Evolutionary conservation across 2,888 invertebrate genomes (phyloP).

Genomic region (Caenorhabditis sp.): DNA sequence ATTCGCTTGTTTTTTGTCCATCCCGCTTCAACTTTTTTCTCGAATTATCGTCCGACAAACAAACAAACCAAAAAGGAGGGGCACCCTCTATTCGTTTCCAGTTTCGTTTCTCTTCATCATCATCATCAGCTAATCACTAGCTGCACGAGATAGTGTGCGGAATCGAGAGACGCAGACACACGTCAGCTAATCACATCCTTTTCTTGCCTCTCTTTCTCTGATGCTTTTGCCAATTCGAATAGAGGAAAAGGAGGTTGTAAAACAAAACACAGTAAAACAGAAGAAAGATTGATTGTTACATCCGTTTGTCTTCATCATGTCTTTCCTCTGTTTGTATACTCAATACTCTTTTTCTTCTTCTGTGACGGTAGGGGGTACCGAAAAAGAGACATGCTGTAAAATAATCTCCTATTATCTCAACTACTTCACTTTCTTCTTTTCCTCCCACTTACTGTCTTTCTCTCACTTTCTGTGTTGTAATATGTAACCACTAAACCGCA

Average conservation of each 20-base stretch:
- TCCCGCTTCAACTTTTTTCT: constrained; percentile 26
- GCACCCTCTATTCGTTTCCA: constrained; percentile 42
- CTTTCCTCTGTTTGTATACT: constrained; percentile 51
- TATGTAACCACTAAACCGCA: constrained; percentile 60
- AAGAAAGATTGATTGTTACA: constrained; percentile 64
- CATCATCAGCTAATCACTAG: constrained; percentile 62
- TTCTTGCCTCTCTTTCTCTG: constrained; percentile 25
- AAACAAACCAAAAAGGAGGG: constrained; percentile 60
- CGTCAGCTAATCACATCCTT: constrained; percentile 61
- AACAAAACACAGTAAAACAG: constrained; percentile 62
- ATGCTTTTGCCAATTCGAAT: constrained; percentile 58
- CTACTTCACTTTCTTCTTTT: constrained; percentile 51
- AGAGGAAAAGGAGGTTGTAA: constrained; percentile 46
- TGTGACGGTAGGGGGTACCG: constrained; percentile 2
- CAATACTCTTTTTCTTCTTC: constrained; percentile 22
- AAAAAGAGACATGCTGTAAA: constrained; percentile 57
- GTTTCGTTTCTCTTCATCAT: constrained; percentile 57
- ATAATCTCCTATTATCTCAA: constrained; percentile 63
- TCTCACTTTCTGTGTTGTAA: constrained; percentile 59
- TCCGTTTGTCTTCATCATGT: constrained; percentile 47
- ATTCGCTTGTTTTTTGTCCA: neutral
- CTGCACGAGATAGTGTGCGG: neutral
- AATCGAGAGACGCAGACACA: constrained; percentile 29
- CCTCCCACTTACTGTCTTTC: constrained; percentile 37
- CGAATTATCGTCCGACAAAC: constrained; percentile 54